Base-by-base conservation (phyloP, 2,888 invertebrate species). In the Sesamia inferens region DNA sequence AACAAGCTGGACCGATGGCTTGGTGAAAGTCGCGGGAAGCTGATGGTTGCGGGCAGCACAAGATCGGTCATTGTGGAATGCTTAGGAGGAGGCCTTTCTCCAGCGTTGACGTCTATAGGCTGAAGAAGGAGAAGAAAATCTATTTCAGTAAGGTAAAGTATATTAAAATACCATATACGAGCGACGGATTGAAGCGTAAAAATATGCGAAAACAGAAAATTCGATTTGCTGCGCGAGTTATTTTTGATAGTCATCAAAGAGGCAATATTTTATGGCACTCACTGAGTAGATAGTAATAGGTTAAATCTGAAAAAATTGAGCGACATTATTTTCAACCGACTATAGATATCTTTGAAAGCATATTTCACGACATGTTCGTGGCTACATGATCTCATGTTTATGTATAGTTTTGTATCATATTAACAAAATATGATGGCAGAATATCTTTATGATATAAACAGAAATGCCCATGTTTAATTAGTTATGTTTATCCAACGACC, bases 181-280 rank as follows among this genome's bases (percentile, higher is more conserved):
- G 48, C 3, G 0, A 51, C 16, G 19, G 19, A 19, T 51, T 51
- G 3, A 51, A 19, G 19, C 8, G 7, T 11, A 70, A 54, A 59
- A 57, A 74, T 44, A 24, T n/a, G 8, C n/a, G 39, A 65, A 65
- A 65, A 74, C n/a, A 19, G 22, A 66, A 76, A 62, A 76, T 76
- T 62, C 14, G 16, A 62, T 68, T 68, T 68, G 14, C 16, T 24
- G 61, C 48, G 24, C 48, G 68, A 75, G 48, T 76, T 76, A 31
- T 42, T 62, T 75, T 68, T 76, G 61, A 57, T 77, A 19, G 68
- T 62, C 77, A 75, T 75, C 55, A 75, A 62, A 77, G 13, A n/a
- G 54, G 42, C 1, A 54, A 68, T 47, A 68, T 48, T 62, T 75
- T 75, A 57, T 31, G 54, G 7, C 31, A 14, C 42, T n/a, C 5